These are phyloP conservation scores for Limnephilus marmoratus DNA, from an alignment of 2,888 invertebrate genomes.

Conservation along the genomic window DNA sequence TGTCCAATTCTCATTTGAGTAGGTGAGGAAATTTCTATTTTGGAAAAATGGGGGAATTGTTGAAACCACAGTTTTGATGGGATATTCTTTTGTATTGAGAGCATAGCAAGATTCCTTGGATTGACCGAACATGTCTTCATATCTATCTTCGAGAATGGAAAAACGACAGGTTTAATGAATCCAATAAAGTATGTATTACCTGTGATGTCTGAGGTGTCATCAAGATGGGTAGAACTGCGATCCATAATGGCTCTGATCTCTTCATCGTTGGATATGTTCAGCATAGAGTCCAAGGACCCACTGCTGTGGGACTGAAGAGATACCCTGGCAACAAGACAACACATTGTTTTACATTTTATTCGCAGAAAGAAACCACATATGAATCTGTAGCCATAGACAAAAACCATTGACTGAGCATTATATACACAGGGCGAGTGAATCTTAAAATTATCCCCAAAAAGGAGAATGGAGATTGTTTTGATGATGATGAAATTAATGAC, in stretches of 20 bases:
- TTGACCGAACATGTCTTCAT: too few relatives aligned
- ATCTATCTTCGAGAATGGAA: too few relatives aligned
- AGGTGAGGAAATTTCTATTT: too few relatives aligned
- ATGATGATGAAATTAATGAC: not conserved
- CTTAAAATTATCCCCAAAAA: not conserved
- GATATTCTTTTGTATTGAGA: too few relatives aligned
- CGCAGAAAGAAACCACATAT: too few relatives aligned
- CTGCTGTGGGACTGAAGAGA: conserved; percentile 88
- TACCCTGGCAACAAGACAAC: conserved; percentile 73
- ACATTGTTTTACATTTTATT: not conserved
- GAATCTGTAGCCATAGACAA: too few relatives aligned
- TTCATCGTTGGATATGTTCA: conserved; percentile 92
- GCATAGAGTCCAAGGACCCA: conserved; percentile 91
- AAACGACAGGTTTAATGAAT: not conserved
- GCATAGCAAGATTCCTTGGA: too few relatives aligned
- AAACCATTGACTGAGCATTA: too few relatives aligned
- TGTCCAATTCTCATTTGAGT: too few relatives aligned
- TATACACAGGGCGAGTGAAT: too few relatives aligned
- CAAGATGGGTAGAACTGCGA: conserved; percentile 71
- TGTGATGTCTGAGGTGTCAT: conserved; percentile 72
- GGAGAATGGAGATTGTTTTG: not conserved
- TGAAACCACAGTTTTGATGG: too few relatives aligned
- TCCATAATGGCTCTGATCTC: conserved; percentile 83
- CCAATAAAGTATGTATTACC: conserved; percentile 65
- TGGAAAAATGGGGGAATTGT: too few relatives aligned